These are phyloP conservation scores for Rhopalosiphum nymphaeae DNA, from an alignment of 2,888 invertebrate species.

Conservation along the genomic window DNA sequence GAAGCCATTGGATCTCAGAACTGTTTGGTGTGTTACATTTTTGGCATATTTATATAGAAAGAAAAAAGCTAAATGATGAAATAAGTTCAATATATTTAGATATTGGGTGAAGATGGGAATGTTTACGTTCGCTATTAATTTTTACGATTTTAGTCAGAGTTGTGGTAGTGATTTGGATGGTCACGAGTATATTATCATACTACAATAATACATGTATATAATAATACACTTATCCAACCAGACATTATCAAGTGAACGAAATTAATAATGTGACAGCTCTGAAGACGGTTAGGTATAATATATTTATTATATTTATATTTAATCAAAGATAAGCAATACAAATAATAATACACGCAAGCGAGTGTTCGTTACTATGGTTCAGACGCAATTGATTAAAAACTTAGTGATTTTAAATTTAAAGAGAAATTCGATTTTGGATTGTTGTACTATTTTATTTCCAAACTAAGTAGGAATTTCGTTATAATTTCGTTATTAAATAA, in stretches of 20 bases:
- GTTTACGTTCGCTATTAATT: not conserved
- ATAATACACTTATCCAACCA: not conserved
- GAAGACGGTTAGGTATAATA: not conserved
- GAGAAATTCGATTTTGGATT: not conserved
- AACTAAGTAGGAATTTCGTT: not conserved
- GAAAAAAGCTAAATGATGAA: not conserved
- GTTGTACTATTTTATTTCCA: not conserved
- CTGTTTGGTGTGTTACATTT: not conserved
- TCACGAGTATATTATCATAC: not conserved
- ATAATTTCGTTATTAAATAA: not conserved
- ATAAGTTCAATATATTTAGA: not conserved
- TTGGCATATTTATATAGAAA: not conserved
- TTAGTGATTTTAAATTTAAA: not conserved
- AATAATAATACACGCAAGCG: not conserved
- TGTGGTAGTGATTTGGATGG: not conserved
- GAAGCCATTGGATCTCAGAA: not conserved
- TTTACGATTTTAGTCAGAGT: not conserved
- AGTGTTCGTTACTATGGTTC: not conserved
- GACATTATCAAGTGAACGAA: not conserved
- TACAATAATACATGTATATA: not conserved
- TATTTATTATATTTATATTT: not conserved
- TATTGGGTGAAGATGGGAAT: not conserved
- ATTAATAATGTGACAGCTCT: not conserved
- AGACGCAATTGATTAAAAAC: not conserved
- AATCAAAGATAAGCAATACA: not conserved